Conservation (phyloP, 2,888 invertebrate species). For the Coronaproctus castanopsis region DNA sequence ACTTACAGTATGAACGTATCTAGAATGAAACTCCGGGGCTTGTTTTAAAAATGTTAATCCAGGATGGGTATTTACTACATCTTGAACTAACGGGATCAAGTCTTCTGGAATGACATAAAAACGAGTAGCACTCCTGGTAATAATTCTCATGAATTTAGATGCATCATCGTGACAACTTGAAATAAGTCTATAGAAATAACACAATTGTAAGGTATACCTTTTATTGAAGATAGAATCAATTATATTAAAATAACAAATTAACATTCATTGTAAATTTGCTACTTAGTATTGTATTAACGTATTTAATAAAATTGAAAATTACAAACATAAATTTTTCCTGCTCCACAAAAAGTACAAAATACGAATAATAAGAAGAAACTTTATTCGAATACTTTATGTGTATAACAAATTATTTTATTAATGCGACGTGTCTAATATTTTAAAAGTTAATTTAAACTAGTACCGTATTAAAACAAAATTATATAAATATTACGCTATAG, state of each 20-base stretch:
- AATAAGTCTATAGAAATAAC: conserved; percentile 40
- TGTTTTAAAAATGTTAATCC: conserved; percentile 92
- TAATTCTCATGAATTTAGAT: conserved; percentile 67
- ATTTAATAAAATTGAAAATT: too few relatives aligned
- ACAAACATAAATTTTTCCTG: too few relatives aligned
- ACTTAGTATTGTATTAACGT: too few relatives aligned
- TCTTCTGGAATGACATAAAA: conserved; percentile 62
- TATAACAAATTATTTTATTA: too few relatives aligned
- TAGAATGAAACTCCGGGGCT: conserved; percentile 94
- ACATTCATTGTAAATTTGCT: too few relatives aligned
- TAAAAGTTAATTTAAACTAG: too few relatives aligned
- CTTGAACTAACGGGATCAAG: conserved; percentile 81
- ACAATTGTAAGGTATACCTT: background rate
- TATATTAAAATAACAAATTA: conserved; percentile 1
- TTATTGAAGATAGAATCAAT: conserved; percentile 10
- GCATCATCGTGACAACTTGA: conserved; percentile 70
- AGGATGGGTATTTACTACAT: conserved; percentile 96
- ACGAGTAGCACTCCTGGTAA: conserved; percentile 31
- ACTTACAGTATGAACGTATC: conserved; percentile 87
- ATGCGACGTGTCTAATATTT: too few relatives aligned
- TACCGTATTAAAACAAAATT: too few relatives aligned
- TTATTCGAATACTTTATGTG: too few relatives aligned
- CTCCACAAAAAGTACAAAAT: too few relatives aligned
- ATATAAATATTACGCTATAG: too few relatives aligned
- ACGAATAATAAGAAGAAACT: too few relatives aligned